Base-by-base conservation (phyloP, 2,888 invertebrate genomes). In the Molorchus minor region DNA sequence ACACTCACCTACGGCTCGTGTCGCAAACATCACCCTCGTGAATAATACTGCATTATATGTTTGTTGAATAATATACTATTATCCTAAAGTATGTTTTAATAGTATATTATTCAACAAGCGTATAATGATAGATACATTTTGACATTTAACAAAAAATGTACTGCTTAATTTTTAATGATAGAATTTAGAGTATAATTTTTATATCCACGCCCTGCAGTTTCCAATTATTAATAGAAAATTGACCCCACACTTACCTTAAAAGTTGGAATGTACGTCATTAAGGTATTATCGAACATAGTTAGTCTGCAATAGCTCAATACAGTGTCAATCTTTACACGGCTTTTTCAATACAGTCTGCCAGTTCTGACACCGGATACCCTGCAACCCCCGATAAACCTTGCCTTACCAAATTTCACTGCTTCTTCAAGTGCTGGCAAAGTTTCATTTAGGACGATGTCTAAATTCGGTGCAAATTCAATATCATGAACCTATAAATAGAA, bases 351-450 rank as follows among this genome's bases (percentile, higher is more conserved):
- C 91, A 86, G 68, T 92, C 90, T 79, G 89, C 88, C 72, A 97
- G 82, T 19, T 87, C 82, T 0, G 87, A 86, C 5, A 96, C 81
- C 13, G 94, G 91, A 80, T 97, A 97, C 13, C 91, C 92, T 0
- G 96, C 95, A 5, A 96, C 80, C 0, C 96, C 97, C n/a, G 64
- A 97, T 93, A 76, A 84, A 90, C 61, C 85, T 86, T 0, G 90
- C 91, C 75, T 88, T 90, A 2, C 90, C 90, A 40, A 88, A 85
- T 20, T 86, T 84, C 1, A 92, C 89, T 5, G 92, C 85, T 70
- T 86, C 87, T 68, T 91, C 88, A 8, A 96, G 79, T 0, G 90
- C 87, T 2, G 96, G 96, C 33, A 98, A 78, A 0, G 96, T 95
- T 81, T 97, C 95, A 49, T 91, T 89, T 0, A 96, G 70, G 2